phyloP scores from a whole-genome alignment of 2,113 vertebrate species.

The Trinectes maculatus region DNA sequence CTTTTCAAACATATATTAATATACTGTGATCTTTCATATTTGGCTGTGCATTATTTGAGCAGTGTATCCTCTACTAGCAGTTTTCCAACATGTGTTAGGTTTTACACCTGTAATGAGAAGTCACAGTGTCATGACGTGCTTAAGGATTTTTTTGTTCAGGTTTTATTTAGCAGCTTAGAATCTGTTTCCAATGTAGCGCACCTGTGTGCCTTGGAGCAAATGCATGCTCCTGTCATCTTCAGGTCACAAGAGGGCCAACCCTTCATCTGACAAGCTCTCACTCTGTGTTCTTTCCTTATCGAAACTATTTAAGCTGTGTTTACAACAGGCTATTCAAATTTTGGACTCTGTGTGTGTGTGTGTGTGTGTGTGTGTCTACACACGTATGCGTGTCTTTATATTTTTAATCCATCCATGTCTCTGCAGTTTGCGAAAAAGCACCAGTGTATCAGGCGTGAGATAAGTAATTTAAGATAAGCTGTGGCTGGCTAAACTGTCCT shows the following conservation, averaged over 20 bases:
- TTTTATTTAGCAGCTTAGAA: too few species aligned
- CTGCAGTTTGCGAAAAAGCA: constrained; percentile 55
- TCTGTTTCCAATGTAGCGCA: too few species aligned
- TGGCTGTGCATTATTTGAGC: too few species aligned
- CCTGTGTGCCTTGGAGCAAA: background rate
- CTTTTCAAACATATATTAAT: too few species aligned
- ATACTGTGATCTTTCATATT: too few species aligned
- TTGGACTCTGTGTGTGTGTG: constrained; percentile 14
- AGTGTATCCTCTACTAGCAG: too few species aligned
- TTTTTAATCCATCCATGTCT: constrained; percentile 48
- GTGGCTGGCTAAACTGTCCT: constrained; percentile 62
- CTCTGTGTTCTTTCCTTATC: constrained; percentile 26
- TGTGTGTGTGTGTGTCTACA: background rate
- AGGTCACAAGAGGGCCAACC: constrained; percentile 6
- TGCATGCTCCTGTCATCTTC: background rate
- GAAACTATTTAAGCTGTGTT: constrained; percentile 44
- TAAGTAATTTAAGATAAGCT: constrained; percentile 76
- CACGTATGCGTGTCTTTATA: constrained; percentile 22
- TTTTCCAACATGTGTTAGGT: too few species aligned
- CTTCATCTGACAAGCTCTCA: constrained; percentile 10
- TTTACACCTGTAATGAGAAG: too few species aligned
- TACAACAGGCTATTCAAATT: constrained; percentile 37
- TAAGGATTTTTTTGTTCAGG: too few species aligned
- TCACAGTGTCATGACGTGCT: too few species aligned
- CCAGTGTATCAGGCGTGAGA: constrained; percentile 60